Conservation (phyloP, 1,140 invertebrate genomes). For the Euglossa dilemma region DNA sequence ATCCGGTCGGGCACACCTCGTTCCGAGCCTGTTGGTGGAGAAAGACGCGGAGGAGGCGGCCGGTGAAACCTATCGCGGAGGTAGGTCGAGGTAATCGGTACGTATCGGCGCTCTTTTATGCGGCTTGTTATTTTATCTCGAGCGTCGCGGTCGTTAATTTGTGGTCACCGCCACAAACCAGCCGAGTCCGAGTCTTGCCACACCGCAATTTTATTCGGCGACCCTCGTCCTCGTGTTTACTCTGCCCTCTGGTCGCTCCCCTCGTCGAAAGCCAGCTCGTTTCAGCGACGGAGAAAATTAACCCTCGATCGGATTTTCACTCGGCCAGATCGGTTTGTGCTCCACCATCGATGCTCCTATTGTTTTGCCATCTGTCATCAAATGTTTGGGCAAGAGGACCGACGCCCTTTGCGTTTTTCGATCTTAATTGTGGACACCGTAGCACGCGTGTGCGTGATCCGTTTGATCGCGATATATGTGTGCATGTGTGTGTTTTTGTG, state of each 20-base stretch:
- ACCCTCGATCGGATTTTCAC: conserved; percentile 32
- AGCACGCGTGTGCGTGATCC: neutral
- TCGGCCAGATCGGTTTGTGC: neutral
- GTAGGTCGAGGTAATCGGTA: conserved; percentile 67
- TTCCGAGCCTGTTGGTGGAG: neutral
- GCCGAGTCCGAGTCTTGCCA: conserved; percentile 25
- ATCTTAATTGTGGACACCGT: neutral
- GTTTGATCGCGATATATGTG: too few relatives aligned
- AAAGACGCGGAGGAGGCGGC: neutral
- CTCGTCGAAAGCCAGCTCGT: conserved; percentile 2
- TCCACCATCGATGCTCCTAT: neutral
- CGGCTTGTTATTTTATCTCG: conserved; percentile 69
- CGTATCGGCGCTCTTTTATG: conserved; percentile 65
- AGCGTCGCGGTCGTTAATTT: conserved; percentile 70
- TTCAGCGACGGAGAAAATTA: conserved; percentile 50
- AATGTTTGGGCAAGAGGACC: neutral
- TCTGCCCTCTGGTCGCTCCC: conserved; percentile 18
- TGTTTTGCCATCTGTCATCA: neutral
- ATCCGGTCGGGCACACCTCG: conserved; percentile 54
- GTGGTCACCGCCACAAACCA: conserved; percentile 57
- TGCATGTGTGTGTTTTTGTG: too few relatives aligned
- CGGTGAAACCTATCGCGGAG: conserved; percentile 49
- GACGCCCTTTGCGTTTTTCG: neutral
- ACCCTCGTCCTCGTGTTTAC: conserved; percentile 54
- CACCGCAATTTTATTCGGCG: conserved; percentile 64